These are phyloP conservation scores for Micrasema minimum DNA, from an alignment of 1,140 invertebrate species.

Conservation along the genomic window DNA sequence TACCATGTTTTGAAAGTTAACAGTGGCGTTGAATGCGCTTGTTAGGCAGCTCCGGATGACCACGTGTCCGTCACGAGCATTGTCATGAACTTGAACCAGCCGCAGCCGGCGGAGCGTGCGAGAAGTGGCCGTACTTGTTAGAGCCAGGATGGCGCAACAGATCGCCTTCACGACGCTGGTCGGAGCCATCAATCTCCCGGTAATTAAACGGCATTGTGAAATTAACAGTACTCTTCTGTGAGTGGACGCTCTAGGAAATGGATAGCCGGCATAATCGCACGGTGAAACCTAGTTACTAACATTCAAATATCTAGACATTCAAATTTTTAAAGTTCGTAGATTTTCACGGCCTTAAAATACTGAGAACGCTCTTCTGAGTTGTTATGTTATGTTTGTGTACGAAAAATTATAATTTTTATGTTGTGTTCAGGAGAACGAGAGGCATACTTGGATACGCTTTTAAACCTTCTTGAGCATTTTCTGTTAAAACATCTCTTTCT, in stretches of 20 bases:
- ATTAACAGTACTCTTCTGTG: conserved; percentile 39
- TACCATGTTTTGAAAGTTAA: too few relatives aligned
- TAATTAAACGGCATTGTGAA: conserved; percentile 44
- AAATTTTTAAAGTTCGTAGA: too few relatives aligned
- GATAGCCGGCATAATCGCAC: conserved; percentile 23
- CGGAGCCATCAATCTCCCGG: conserved; percentile 34
- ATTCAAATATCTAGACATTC: too few relatives aligned
- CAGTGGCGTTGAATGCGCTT: conserved; percentile 1
- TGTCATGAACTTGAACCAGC: not conserved
- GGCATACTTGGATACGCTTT: too few relatives aligned
- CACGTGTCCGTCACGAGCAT: conserved; percentile 1
- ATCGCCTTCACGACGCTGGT: conserved; percentile 8
- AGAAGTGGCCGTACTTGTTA: conserved; percentile 1
- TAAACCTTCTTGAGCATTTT: too few relatives aligned
- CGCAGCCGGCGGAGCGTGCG: not conserved
- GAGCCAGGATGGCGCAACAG: conserved; percentile 12
- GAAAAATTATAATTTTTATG: too few relatives aligned
- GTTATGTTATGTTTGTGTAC: too few relatives aligned
- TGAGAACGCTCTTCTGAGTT: too few relatives aligned
- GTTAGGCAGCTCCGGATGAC: conserved; percentile 3
- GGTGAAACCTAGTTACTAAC: too few relatives aligned
- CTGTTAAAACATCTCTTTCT: too few relatives aligned
- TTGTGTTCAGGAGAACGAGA: too few relatives aligned
- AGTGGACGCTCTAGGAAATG: conserved; percentile 13
- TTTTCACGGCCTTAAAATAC: too few relatives aligned